Conservation (phyloP, 2,113 vertebrate genomes). For the Hyperopisus bebe region DNA sequence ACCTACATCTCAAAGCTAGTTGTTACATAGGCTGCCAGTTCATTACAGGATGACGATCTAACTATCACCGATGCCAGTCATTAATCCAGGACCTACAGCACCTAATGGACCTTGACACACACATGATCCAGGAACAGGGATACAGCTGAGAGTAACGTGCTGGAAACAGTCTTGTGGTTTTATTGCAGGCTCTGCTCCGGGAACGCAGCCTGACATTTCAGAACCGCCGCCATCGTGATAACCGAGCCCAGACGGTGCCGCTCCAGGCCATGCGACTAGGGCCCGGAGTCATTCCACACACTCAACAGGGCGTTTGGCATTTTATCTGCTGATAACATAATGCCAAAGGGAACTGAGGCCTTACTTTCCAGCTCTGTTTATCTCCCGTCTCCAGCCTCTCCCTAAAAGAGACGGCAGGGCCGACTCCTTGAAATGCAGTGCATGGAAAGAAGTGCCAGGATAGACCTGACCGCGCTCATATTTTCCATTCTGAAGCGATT, state of each 20-base stretch:
- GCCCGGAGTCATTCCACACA: neutral
- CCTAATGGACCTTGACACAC: slow-evolving; percentile 19
- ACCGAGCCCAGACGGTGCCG: neutral
- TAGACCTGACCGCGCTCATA: neutral
- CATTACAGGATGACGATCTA: slow-evolving; percentile 1
- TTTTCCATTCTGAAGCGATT: neutral
- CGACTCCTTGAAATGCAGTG: neutral
- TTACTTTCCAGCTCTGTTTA: slow-evolving; percentile 5
- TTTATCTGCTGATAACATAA: slow-evolving; percentile 10
- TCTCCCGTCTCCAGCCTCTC: neutral
- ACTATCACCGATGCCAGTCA: slow-evolving; percentile 18
- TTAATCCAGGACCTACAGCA: neutral
- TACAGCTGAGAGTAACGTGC: neutral
- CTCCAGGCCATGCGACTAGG: neutral
- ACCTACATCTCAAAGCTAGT: slow-evolving; percentile 45
- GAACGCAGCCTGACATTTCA: neutral
- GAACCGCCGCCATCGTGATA: neutral
- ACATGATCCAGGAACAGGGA: neutral
- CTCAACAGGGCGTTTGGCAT: neutral
- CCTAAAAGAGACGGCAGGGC: neutral
- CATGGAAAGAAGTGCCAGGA: neutral
- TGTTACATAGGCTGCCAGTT: slow-evolving; percentile 29
- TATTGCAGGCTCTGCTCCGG: neutral
- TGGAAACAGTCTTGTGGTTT: neutral
- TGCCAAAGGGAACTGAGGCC: neutral